Percentiles rank a stretch among this genome's conserved stretches.
Evolutionary conservation across 2,888 invertebrate species (phyloP).

Genomic region (Chrysomela aeneicollis): DNA sequence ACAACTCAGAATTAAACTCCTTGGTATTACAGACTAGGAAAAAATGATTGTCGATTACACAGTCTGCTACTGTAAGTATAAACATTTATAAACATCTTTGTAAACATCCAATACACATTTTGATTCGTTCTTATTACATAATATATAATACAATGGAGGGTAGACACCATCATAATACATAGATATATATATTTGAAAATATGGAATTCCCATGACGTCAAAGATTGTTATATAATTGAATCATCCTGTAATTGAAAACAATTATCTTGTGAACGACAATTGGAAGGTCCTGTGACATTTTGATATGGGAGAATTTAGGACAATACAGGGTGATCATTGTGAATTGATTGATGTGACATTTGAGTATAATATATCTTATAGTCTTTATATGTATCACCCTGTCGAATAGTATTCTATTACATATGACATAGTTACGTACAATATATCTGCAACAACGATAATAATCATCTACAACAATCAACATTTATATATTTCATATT

Average conservation of each 20-base stretch:
- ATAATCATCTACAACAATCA: slow-evolving; percentile 15
- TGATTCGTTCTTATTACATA: neutral
- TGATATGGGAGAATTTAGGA: too few species aligned
- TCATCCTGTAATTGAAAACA: too few species aligned
- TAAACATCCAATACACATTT: neutral
- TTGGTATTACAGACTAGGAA: neutral
- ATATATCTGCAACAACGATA: slow-evolving; percentile 12
- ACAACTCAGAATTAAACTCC: too few species aligned
- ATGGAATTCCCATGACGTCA: too few species aligned
- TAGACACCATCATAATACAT: slow-evolving; percentile 1
- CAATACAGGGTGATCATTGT: too few species aligned
- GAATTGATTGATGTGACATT: too few species aligned
- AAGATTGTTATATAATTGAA: too few species aligned
- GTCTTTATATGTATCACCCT: neutral
- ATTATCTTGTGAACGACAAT: too few species aligned
- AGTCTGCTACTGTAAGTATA: neutral
- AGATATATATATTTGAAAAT: neutral
- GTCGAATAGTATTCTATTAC: neutral
- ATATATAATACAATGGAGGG: neutral
- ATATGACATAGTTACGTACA: slow-evolving; percentile 2
- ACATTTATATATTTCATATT: slow-evolving; percentile 15
- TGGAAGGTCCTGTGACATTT: too few species aligned
- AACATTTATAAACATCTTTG: neutral
- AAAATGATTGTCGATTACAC: neutral
- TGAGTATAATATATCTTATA: too few species aligned